These are phyloP conservation scores for Dichetophora obliterata DNA, from an alignment of 2,888 invertebrate species.

Conservation along the genomic window DNA sequence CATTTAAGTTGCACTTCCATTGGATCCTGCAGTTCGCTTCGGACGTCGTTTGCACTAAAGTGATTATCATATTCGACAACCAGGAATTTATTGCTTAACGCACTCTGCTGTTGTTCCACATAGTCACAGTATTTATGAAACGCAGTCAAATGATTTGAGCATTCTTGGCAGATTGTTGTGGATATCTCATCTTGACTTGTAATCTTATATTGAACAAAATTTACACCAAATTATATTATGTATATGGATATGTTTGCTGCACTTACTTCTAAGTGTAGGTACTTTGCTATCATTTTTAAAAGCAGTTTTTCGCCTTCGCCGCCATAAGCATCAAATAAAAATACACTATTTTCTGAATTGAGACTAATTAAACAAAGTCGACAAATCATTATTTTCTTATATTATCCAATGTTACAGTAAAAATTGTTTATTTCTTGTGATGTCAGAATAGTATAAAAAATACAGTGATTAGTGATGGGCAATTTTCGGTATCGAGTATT, in stretches of 20 bases:
- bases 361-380: conserved; percentile 28
- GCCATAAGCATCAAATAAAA: conserved; percentile 12
- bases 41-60: background rate
- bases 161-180: background rate
- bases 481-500: too few relatives aligned
- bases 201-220: background rate
- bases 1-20: conserved; percentile 8
- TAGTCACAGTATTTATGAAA: conserved; percentile 5
- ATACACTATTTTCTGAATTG: conserved; percentile 29
- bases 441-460: too few relatives aligned
- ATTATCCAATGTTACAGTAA: too few relatives aligned
- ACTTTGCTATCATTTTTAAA: conserved; percentile 24
- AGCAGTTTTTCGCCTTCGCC: conserved; percentile 4
- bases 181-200: background rate
- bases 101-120: conserved; percentile 7
- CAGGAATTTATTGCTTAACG: background rate
- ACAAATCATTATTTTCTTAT: conserved; percentile 22
- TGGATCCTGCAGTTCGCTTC: background rate
- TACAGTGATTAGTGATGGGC: too few relatives aligned
- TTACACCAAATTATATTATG: too few relatives aligned
- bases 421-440: too few relatives aligned
- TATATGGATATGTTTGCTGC: too few relatives aligned
- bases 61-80: background rate
- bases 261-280: conserved; percentile 24
- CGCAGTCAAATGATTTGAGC: conserved; percentile 1